phyloP scores from a whole-genome alignment of 2,797 vertebrate species.

The Premnoplex brunnescens region DNA sequence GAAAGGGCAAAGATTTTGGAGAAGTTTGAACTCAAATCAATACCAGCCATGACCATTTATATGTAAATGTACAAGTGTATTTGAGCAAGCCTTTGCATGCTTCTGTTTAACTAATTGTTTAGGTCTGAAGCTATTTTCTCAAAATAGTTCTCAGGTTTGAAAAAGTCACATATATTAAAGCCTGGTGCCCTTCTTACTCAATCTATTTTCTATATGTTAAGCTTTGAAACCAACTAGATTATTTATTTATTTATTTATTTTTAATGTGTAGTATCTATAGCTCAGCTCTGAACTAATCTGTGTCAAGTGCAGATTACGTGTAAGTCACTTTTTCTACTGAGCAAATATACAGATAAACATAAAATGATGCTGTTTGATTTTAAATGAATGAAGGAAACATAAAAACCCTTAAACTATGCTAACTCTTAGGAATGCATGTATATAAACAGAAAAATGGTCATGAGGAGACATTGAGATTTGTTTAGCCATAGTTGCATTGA shows the following conservation, averaged over 20 bases:
- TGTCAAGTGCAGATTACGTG: fast-evolving
- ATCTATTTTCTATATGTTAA: neutral
- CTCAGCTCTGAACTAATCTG: neutral
- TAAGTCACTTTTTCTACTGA: neutral
- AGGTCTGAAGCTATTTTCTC: neutral
- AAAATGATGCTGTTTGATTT: neutral
- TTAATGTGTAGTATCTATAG: neutral
- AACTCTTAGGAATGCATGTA: neutral
- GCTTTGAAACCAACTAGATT: neutral
- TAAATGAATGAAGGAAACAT: neutral
- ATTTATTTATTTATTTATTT: neutral
- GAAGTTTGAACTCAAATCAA: neutral
- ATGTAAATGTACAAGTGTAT: neutral
- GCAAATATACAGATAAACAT: neutral
- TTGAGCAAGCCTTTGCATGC: neutral
- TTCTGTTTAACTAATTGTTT: neutral
- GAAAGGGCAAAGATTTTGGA: neutral
- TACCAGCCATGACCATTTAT: neutral
- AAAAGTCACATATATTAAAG: neutral
- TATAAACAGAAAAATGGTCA: neutral
- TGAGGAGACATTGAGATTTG: neutral
- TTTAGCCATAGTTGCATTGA: neutral
- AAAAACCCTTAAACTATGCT: neutral
- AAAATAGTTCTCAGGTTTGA: neutral
- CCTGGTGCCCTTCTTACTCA: neutral